These are phyloP conservation scores for Hestina assimilis DNA, from an alignment of 1,140 invertebrate genomes.

Conservation along the genomic window DNA sequence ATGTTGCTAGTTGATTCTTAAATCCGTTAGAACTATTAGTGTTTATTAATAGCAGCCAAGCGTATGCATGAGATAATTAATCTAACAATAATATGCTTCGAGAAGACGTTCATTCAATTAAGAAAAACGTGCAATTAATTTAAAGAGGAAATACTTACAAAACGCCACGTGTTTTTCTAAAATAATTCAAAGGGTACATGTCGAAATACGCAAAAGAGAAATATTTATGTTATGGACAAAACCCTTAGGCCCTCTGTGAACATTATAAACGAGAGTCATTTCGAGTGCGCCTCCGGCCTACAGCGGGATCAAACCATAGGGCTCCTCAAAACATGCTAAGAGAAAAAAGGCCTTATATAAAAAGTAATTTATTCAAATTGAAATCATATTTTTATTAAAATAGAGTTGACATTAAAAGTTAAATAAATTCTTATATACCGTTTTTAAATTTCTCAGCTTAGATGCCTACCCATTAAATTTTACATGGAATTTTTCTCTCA, in stretches of 20 bases:
- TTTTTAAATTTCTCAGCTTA: background rate
- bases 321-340: constrained; percentile 2
- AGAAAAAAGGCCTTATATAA: background rate
- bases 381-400: background rate
- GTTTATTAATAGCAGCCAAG: no score
- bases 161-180: constrained; percentile 32
- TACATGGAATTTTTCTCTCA: constrained; percentile 31
- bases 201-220: constrained; percentile 38
- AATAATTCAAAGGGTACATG: constrained; percentile 29
- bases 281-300: constrained; percentile 36
- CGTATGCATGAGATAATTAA: no score
- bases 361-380: background rate
- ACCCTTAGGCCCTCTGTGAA: constrained; percentile 35
- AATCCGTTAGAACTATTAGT: no score
- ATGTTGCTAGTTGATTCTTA: no score
- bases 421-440: background rate
- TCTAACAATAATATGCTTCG: background rate
- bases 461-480: constrained; percentile 31
- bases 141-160: constrained; percentile 1
- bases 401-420: background rate
- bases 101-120: background rate
- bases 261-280: constrained; percentile 52
- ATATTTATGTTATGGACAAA: constrained; percentile 46
- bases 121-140: background rate
- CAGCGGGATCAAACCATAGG: constrained; percentile 27